Conservation (phyloP, 2,888 invertebrate genomes). For the Nyleta sp. region DNA sequence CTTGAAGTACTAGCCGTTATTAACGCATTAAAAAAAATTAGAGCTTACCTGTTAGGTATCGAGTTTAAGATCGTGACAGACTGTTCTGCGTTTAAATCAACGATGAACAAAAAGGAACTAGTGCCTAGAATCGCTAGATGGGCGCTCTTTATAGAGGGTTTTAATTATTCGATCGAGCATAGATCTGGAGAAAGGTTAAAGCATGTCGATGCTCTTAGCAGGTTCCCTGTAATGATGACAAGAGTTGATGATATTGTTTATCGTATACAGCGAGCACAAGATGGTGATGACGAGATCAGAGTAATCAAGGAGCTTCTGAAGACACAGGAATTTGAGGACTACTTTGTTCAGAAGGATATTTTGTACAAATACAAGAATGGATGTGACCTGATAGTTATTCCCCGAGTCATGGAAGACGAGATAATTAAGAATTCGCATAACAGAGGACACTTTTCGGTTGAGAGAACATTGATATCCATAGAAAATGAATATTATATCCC, state of each 20-base stretch:
- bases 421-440: constrained; percentile 28
- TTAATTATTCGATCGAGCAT: constrained; percentile 37
- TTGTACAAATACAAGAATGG: constrained; percentile 41
- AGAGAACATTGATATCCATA: constrained; percentile 17
- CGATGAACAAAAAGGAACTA: constrained; percentile 54
- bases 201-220: constrained; percentile 55
- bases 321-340: constrained; percentile 36
- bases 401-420: constrained; percentile 32
- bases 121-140: constrained; percentile 44
- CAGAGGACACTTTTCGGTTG: constrained; percentile 22
- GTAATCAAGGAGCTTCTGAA: constrained; percentile 25
- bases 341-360: constrained; percentile 12
- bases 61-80: constrained; percentile 56
- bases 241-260: not conserved
- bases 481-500: constrained; percentile 35
- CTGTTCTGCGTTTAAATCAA: constrained; percentile 48
- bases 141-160: constrained; percentile 42
- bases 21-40: constrained; percentile 62
- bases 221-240: constrained; percentile 16
- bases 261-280: constrained; percentile 33
- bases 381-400: constrained; percentile 29
- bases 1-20: constrained; percentile 68
- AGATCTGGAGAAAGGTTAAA: constrained; percentile 28
- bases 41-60: constrained; percentile 43
- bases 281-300: constrained; percentile 25